A percentile compares a stretch with the other conserved stretches of the same genome.
Conservation (phyloP, 2,888 invertebrate species). For the Erebia aethiops region DNA sequence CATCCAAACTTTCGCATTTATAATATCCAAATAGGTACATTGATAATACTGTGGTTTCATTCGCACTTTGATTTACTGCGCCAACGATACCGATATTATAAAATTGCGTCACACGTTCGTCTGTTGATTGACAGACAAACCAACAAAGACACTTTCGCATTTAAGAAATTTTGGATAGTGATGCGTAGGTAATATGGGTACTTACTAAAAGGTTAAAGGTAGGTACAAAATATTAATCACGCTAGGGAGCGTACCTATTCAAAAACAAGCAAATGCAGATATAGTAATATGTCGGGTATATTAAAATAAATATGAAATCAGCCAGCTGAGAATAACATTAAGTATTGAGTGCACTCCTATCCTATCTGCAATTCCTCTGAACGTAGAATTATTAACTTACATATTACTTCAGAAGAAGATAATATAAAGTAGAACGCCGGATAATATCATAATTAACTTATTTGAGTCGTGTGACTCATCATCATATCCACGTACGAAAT, state of each 20-base stretch:
- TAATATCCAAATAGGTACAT: too few relatives aligned
- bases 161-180: too few relatives aligned
- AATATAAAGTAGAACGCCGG: background rate
- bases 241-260: background rate
- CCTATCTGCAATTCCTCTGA: conserved; percentile 15
- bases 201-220: too few relatives aligned
- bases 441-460: conserved; percentile 5
- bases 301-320: conserved; percentile 21
- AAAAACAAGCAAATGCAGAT: background rate
- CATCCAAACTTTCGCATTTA: too few relatives aligned
- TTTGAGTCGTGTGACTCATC: background rate
- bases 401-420: background rate
- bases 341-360: conserved; percentile 19
- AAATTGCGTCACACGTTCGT: too few relatives aligned
- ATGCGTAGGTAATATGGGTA: too few relatives aligned
- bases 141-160: too few relatives aligned
- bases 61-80: too few relatives aligned
- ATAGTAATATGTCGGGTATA: background rate
- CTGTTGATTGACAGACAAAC: too few relatives aligned
- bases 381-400: conserved; percentile 12
- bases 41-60: too few relatives aligned
- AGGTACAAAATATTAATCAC: background rate
- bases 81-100: too few relatives aligned
- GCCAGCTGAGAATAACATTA: conserved; percentile 8
- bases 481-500: background rate